A percentile compares a stretch with the other conserved stretches of the same genome.
phyloP scores from a whole-genome alignment of 1,140 invertebrate species.

The Heliconius melpomene region DNA sequence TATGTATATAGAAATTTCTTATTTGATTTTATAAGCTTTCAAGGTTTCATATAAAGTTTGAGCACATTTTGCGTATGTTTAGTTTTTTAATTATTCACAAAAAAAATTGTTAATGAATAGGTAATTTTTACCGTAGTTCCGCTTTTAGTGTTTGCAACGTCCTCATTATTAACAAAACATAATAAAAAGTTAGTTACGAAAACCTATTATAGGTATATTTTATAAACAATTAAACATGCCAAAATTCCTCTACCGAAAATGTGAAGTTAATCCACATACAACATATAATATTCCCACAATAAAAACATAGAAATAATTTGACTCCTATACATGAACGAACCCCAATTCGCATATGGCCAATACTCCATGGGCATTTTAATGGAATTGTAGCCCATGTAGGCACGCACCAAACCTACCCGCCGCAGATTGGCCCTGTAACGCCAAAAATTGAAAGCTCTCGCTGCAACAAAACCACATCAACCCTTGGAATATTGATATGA shows the following conservation, averaged over 20 bases:
- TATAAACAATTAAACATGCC: constrained; percentile 27
- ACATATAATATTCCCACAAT: not conserved
- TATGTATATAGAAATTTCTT: not conserved
- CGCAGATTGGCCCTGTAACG: constrained; percentile 76
- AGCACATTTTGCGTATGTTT: not conserved
- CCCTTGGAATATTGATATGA: constrained; percentile 57
- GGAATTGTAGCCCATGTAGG: constrained; percentile 81
- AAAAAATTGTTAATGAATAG: not conserved
- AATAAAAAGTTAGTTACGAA: not conserved
- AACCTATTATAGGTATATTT: not conserved
- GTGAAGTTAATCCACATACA: constrained; percentile 14
- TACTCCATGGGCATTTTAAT: constrained; percentile 80
- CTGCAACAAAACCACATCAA: constrained; percentile 77
- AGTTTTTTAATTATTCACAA: not conserved
- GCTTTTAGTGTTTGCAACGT: not conserved
- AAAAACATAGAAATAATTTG: not conserved
- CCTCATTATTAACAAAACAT: not conserved
- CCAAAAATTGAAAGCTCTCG: constrained; percentile 82
- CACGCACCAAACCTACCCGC: constrained; percentile 69
- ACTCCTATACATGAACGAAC: constrained; percentile 73
- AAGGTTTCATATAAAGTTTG: not conserved
- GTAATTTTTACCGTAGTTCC: not conserved
- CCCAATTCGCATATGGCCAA: constrained; percentile 82
- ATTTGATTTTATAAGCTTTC: not conserved
- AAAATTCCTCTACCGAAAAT: constrained; percentile 25